Percentiles rank a stretch among this genome's conserved stretches.
phyloP scores from a whole-genome alignment of 2,113 vertebrate genomes.

The Mus pahari region DNA sequence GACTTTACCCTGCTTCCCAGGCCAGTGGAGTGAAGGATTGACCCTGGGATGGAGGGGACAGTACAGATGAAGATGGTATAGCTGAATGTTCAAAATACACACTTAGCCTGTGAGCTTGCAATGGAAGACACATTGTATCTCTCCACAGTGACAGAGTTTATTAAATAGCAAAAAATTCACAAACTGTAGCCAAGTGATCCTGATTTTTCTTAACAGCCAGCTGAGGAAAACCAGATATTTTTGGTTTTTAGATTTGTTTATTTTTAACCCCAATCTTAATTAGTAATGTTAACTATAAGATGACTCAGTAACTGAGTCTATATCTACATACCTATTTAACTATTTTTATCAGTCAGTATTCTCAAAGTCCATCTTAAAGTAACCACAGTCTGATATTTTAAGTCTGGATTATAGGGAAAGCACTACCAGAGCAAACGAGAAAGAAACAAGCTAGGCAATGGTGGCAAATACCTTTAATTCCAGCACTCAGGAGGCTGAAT shows the following conservation, averaged over 20 bases:
- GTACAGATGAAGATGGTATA: neutral
- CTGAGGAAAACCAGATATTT: neutral
- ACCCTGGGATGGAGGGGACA: neutral
- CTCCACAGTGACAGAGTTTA: neutral
- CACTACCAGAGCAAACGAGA: neutral
- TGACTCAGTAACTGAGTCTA: neutral
- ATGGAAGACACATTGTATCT: neutral
- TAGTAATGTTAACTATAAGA: neutral
- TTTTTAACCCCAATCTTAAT: neutral
- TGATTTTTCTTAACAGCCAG: neutral
- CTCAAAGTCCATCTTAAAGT: slow-evolving; percentile 34
- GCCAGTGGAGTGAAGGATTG: neutral
- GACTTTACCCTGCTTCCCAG: neutral
- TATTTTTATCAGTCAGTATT: slow-evolving; percentile 34
- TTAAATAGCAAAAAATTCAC: neutral
- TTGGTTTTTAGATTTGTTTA: neutral
- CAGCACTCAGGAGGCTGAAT: neutral
- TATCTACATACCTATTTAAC: neutral
- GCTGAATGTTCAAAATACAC: neutral
- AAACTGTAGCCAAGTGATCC: neutral
- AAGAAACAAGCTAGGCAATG: neutral
- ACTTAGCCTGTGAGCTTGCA: neutral
- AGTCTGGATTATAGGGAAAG: slow-evolving; percentile 8
- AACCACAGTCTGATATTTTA: neutral
- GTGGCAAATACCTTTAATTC: neutral